Evolutionary conservation across 1,140 invertebrate species (phyloP), one percentile per base, ranked within the genome.

Genomic region (Agrypnia vestita): DNA sequence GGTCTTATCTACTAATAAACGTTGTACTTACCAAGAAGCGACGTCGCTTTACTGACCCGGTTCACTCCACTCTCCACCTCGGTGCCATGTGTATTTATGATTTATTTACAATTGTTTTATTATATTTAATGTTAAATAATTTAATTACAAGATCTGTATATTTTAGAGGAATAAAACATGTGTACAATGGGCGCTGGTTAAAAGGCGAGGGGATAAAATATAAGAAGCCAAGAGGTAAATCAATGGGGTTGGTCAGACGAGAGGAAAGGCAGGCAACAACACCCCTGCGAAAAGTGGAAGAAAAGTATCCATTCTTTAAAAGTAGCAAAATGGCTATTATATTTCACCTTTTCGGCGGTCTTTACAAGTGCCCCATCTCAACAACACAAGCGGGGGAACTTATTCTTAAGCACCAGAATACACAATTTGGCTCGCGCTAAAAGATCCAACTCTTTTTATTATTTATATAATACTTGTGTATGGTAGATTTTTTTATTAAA

Each of bases 261-360:
- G 49, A 78, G 25, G 56, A 78, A 78, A 78, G 74, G 74, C 76
- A 78, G 56, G 78, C 72, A 53, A 69, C 72, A 74, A 69, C 77
- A 79, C 64, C 73, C 72, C n/a, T 35, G 56, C 19, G 25, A 15
- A 72, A 15, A 71, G 76, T 59, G 62, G 55, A 13, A 17, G 64
- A 17, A 71, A 79, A 77, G 78, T 80, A 82, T 77, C 76, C 81
- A 80, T 82, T 82, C 75, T 80, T 82, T 78, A 78, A 82, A 80
- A 72, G 81, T 73, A 75, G 78, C 81, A 78, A 82, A 80, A 80
- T 82, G 78, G 78, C 78, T 75, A 82, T 80, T 80, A 82, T 82
- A 82, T 80, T 80, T 82, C 78, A 82, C 81, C 78, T 71, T 82
- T 82, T 82, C 64, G 81, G 78, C 78, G 56, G 80, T 72, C 76